These are phyloP conservation scores for Megaceryle maxima DNA, from an alignment of 2,113 vertebrate species.

Conservation along the genomic window DNA sequence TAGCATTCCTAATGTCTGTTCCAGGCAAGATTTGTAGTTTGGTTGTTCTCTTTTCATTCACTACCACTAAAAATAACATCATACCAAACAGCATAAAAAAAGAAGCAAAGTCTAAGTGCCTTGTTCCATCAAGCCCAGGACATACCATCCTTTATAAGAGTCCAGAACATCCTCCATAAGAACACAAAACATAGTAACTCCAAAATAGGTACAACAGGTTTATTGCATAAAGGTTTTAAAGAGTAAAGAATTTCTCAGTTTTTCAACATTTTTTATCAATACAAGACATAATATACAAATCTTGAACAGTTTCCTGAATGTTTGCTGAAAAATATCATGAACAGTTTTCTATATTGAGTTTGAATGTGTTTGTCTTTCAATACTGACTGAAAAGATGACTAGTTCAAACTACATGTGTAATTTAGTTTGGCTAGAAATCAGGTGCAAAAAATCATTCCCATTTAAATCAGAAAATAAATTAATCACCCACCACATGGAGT, in stretches of 20 bases:
- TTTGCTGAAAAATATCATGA: background rate
- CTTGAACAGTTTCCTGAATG: background rate
- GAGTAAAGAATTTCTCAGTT: background rate
- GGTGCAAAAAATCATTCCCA: background rate
- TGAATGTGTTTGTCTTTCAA: background rate
- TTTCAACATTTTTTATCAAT: background rate
- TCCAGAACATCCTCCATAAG: too few relatives aligned
- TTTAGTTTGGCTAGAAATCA: background rate
- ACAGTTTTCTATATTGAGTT: background rate
- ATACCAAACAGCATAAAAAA: background rate
- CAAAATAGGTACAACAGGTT: background rate
- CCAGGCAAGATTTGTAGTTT: background rate
- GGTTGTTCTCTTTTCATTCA: background rate
- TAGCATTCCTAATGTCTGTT: background rate
- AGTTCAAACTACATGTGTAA: background rate
- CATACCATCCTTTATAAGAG: background rate
- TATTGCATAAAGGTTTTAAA: background rate
- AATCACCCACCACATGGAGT: background rate
- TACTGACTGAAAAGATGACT: background rate
- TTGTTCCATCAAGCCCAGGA: background rate
- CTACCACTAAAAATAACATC: background rate
- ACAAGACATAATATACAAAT: background rate
- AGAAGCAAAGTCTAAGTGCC: background rate
- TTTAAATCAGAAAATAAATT: background rate
- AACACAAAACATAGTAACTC: background rate